These are phyloP conservation scores for Serrognathus titanus DNA, from an alignment of 2,888 invertebrate genomes.

Conservation along the genomic window DNA sequence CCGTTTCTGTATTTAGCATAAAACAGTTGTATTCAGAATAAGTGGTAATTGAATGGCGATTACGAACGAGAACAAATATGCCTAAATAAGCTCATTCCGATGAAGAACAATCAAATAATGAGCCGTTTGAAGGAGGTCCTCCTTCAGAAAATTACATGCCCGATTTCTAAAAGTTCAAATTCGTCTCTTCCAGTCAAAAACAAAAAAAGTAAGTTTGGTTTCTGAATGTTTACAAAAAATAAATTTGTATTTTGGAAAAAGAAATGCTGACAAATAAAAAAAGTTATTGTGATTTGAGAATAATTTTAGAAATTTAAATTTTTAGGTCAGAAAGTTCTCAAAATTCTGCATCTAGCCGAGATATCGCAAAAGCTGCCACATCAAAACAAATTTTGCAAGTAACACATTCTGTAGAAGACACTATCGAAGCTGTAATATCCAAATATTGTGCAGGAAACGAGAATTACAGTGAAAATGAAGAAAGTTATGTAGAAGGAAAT, in stretches of 20 bases:
- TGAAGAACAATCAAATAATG: too few relatives aligned
- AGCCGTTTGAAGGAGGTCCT: too few relatives aligned
- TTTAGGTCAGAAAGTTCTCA: background rate
- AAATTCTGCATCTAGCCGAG: background rate
- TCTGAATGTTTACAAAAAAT: background rate
- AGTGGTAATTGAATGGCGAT: too few relatives aligned
- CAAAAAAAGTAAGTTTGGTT: too few relatives aligned
- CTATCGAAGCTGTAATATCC: background rate
- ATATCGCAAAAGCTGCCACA: background rate
- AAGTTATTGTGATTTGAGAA: background rate
- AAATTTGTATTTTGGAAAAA: background rate
- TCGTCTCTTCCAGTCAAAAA: background rate
- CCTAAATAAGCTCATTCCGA: too few relatives aligned
- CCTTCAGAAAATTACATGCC: background rate
- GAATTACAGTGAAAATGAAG: background rate
- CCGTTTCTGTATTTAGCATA: too few relatives aligned
- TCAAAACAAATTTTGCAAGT: background rate
- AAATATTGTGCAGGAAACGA: background rate
- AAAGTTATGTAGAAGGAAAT: background rate
- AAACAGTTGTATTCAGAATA: too few relatives aligned
- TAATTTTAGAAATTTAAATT: background rate
- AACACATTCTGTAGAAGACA: background rate
- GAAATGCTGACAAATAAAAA: background rate
- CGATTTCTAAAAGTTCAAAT: background rate
- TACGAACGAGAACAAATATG: too few relatives aligned